phyloP scores from a whole-genome alignment of 1,140 invertebrate species.

The Rhyzopertha dominica region DNA sequence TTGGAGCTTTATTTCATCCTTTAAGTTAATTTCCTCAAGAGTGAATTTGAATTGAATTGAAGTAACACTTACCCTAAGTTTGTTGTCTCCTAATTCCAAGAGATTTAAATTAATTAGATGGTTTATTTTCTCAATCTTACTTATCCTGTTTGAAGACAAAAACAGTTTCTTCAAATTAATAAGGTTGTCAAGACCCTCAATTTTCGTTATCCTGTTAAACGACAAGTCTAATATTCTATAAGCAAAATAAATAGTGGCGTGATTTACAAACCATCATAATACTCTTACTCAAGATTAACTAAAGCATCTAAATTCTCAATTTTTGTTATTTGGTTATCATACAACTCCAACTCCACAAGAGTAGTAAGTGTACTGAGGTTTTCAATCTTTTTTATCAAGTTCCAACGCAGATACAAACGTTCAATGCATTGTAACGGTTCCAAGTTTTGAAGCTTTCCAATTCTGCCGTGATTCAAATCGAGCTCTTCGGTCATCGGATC shows the following conservation, averaged over 20 bases:
- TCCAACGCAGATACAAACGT: slow-evolving; percentile 85
- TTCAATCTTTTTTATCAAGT: slow-evolving; percentile 92
- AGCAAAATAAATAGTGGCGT: slow-evolving; percentile 1
- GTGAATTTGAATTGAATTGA: slow-evolving; percentile 11
- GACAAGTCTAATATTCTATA: slow-evolving; percentile 86
- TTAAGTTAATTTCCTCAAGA: too few species aligned
- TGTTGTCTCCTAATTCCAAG: slow-evolving; percentile 94
- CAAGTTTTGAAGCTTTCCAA: slow-evolving; percentile 77
- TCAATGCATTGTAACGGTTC: slow-evolving; percentile 69
- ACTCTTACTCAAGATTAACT: slow-evolving; percentile 88
- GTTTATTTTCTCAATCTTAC: slow-evolving; percentile 86
- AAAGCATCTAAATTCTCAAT: slow-evolving; percentile 86
- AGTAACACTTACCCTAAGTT: slow-evolving; percentile 69
- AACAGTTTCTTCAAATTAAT: slow-evolving; percentile 82
- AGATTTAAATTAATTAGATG: slow-evolving; percentile 74
- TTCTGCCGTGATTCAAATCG: slow-evolving; percentile 84
- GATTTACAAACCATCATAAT: slow-evolving; percentile 6
- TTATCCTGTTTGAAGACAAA: slow-evolving; percentile 90
- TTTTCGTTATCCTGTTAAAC: slow-evolving; percentile 92
- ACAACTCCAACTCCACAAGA: slow-evolving; percentile 84
- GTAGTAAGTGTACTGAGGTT: slow-evolving; percentile 70
- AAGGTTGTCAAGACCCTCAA: slow-evolving; percentile 79
- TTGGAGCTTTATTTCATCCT: too few species aligned
- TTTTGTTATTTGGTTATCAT: slow-evolving; percentile 91
- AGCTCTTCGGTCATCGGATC: slow-evolving; percentile 53